Evolutionary conservation across 2,888 invertebrate genomes (phyloP).

Genomic region (Pherbina coryleti): DNA sequence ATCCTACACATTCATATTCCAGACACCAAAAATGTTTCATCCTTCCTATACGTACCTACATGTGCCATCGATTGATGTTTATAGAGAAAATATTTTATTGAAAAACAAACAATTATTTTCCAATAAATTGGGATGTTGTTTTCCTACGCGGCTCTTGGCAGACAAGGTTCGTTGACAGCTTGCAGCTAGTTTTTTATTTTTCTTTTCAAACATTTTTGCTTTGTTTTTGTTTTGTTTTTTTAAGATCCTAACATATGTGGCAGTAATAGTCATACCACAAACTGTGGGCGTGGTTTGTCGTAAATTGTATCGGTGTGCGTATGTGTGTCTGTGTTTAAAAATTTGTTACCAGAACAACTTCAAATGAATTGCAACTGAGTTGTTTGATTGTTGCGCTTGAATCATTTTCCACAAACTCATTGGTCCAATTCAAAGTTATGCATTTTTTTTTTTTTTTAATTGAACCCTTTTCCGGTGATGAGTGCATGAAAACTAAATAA

Average conservation of each 20-base stretch:
- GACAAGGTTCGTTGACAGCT: neutral
- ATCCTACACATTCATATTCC: too few relatives aligned
- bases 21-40: neutral
- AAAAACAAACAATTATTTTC: neutral
- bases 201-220: neutral
- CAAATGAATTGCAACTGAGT: neutral
- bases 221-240: neutral
- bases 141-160: neutral
- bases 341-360: neutral
- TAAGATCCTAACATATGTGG: neutral
- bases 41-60: neutral
- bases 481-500: slow-evolving; percentile 22
- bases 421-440: neutral
- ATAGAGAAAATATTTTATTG: too few relatives aligned
- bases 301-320: neutral
- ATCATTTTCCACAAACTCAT: neutral
- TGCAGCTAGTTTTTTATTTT: neutral
- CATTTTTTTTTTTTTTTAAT: neutral
- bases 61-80: too few relatives aligned
- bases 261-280: neutral
- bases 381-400: slow-evolving; percentile 21
- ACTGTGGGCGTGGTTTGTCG: neutral
- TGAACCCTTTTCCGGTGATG: slow-evolving; percentile 35
- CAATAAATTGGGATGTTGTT: neutral
- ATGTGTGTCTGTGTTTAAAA: neutral